Base-by-base conservation (phyloP, 2,113 vertebrate species). In the Pionites leucogaster region DNA sequence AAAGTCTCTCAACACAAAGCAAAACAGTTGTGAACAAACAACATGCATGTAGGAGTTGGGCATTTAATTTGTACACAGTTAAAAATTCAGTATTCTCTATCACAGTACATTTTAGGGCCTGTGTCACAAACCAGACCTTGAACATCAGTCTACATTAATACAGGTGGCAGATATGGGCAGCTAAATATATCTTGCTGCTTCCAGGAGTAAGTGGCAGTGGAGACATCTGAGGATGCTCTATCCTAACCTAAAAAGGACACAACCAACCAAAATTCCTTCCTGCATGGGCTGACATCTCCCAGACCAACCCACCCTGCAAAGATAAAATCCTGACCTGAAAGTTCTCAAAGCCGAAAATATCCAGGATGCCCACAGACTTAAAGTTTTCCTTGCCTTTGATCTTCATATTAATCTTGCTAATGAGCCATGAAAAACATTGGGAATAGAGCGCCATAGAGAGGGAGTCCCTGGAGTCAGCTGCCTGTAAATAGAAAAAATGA, bases 311-410 rank as follows among this genome's bases (percentile, higher is more conserved):
- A 67, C 11, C 18, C 35, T 42, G 41, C 28, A 81, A 70, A 92
- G 49, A 13, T 28, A 79, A 91, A 96, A 76, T 88, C 69, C 97
- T 97, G 69, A 99, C 99, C 98, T 99, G 98, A 96, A 99, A 99
- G 96, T 99, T 99, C 96, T 99, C 99, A 37, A 99, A 99, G 88
- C 99, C 99, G 42, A 99, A 99, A 93, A 99, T 99, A 97, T 99
- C 99, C 37, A 99, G 98, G 97, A 99, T 99, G 79, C 99, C 99
- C n/a, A 99, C 99, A 91, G 99, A 99, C 92, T 99, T 99, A 77
- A 99, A 99, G 97, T 99, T 99, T 96, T 99, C 99, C 81, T 98
- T 99, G 90, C 99, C 98, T 94, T 98, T 99, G 96, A 99, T 98
- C 94, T 99, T 99, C 70, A 98, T 98, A 89, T 99, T 99, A 96